Conservation (phyloP, 1,140 invertebrate species). For the Bathynomus jamesi region DNA sequence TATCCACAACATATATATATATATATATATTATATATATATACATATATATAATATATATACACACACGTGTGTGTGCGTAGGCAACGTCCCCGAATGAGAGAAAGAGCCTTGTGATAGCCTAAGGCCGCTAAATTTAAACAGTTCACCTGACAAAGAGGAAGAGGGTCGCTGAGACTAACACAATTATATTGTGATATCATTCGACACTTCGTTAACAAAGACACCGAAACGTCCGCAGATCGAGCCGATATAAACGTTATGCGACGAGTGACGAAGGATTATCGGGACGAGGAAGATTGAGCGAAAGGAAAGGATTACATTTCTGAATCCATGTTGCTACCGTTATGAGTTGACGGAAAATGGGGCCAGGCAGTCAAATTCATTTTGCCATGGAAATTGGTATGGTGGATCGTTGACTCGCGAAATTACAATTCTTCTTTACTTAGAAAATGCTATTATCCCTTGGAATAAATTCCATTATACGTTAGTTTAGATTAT, state of each 20-base stretch:
- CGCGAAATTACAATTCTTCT: constrained; percentile 10
- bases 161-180: neutral
- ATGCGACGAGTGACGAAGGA: neutral
- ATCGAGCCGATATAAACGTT: neutral
- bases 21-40: neutral
- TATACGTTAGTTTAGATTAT: constrained; percentile 7
- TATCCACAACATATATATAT: neutral
- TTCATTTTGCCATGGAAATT: constrained; percentile 1
- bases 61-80: neutral
- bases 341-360: neutral
- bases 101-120: neutral
- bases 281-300: neutral
- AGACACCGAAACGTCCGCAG: neutral
- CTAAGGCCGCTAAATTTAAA: constrained; percentile 34
- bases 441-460: constrained; percentile 4
- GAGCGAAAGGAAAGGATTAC: neutral
- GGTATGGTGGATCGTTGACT: constrained; percentile 1
- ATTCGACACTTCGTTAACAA: constrained; percentile 3
- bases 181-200: constrained; percentile 3
- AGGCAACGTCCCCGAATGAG: neutral
- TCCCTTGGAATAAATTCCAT: constrained; percentile 4
- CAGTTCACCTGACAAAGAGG: constrained; percentile 29
- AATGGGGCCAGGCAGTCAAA: neutral
- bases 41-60: neutral
- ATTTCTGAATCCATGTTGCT: constrained; percentile 5